phyloP scores from a whole-genome alignment of 2,888 invertebrate species.

The Eupithecia dodoneata region DNA sequence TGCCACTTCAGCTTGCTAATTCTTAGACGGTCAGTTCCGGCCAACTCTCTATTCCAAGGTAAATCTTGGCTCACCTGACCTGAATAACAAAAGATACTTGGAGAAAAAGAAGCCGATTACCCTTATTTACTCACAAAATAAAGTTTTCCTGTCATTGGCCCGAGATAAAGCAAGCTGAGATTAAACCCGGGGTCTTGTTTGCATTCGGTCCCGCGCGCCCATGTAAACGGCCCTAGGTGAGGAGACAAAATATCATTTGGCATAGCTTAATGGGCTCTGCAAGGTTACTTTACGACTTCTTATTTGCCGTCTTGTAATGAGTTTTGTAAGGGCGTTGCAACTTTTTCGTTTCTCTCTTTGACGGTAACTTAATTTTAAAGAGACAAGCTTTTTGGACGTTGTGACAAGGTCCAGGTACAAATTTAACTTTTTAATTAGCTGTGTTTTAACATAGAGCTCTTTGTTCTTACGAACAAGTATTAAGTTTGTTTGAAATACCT shows the following conservation, averaged over 20 bases:
- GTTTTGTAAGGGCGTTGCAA: constrained; percentile 70
- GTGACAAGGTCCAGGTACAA: constrained; percentile 8
- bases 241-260: constrained; percentile 79
- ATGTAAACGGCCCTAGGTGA: constrained; percentile 75
- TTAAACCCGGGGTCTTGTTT: constrained; percentile 78
- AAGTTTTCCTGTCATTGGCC: constrained; percentile 79
- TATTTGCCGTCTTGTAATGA: constrained; percentile 80
- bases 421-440: constrained; percentile 24
- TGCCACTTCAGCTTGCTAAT: background rate
- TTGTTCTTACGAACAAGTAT: background rate
- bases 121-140: constrained; percentile 80
- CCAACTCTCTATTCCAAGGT: background rate
- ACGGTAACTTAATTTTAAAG: constrained; percentile 54
- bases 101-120: constrained; percentile 67
- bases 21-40: background rate
- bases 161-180: constrained; percentile 74
- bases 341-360: constrained; percentile 58
- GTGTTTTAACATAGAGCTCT: constrained; percentile 4
- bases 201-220: constrained; percentile 65
- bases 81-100: constrained; percentile 15
- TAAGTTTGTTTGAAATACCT: background rate
- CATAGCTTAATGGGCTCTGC: constrained; percentile 76
- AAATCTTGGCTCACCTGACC: constrained; percentile 35
- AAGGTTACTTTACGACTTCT: constrained; percentile 79
- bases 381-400: constrained; percentile 25